phyloP scores from a whole-genome alignment of 2,797 vertebrate species.

The Zonotrichia albicollis region DNA sequence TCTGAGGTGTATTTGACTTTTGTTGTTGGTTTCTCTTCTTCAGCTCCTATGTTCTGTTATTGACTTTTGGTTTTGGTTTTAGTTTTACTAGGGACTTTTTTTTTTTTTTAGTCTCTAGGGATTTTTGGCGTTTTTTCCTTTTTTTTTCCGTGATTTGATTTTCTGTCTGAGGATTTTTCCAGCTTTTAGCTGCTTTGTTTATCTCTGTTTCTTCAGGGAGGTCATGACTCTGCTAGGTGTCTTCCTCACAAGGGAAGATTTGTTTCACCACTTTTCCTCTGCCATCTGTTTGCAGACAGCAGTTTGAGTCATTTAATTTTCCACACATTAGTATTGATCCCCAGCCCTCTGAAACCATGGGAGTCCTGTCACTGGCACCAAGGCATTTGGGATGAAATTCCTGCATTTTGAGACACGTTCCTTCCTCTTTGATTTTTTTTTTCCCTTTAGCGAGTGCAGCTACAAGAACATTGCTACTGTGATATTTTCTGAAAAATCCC shows the following conservation, averaged over 20 bases:
- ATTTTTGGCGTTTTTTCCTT: neutral
- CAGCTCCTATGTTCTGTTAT: neutral
- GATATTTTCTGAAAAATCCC: too few relatives aligned
- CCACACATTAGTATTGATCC: neutral
- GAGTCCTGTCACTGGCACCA: neutral
- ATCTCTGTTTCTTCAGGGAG: neutral
- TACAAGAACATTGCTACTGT: neutral
- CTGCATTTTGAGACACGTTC: neutral
- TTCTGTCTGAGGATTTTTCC: neutral
- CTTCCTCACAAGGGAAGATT: neutral
- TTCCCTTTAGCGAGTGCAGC: neutral
- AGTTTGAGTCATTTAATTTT: neutral
- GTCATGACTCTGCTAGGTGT: neutral
- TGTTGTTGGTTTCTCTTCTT: neutral
- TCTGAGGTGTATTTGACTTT: neutral
- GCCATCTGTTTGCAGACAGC: neutral
- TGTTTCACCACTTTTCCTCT: neutral
- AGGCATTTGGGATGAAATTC: neutral
- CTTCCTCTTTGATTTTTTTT: neutral
- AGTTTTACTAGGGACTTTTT: neutral
- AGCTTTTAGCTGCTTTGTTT: neutral
- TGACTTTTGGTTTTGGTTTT: neutral
- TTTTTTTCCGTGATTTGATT: neutral
- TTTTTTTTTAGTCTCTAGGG: neutral
- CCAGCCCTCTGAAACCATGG: neutral